phyloP scores from a whole-genome alignment of 2,888 invertebrate genomes.

The Pollenia angustigena region DNA sequence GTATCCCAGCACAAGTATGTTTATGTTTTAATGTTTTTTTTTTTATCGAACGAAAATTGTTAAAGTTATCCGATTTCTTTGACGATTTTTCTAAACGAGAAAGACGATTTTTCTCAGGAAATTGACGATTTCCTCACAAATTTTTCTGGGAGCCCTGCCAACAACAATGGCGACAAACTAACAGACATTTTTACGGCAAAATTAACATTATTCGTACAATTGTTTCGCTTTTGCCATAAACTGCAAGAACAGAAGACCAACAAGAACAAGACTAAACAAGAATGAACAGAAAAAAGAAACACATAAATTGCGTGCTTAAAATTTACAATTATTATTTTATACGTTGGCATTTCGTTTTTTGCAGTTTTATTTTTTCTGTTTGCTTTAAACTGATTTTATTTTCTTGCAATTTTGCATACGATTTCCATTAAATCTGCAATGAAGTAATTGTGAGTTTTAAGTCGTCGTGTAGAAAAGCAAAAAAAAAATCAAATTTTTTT shows the following conservation, averaged over 20 bases:
- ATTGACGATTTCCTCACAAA: no score
- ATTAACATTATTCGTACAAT: slow-evolving; percentile 40
- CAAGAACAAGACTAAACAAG: slow-evolving; percentile 5
- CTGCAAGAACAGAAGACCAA: slow-evolving; percentile 8
- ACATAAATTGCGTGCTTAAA: slow-evolving; percentile 74
- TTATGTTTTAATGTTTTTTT: no score
- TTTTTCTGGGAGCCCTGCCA: no score
- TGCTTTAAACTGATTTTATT: slow-evolving; percentile 48
- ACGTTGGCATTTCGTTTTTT: slow-evolving; percentile 47
- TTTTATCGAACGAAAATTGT: no score
- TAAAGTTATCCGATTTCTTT: no score
- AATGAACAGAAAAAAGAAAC: slow-evolving; percentile 2
- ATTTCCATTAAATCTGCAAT: slow-evolving; percentile 55
- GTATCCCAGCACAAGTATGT: no score
- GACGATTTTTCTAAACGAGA: no score
- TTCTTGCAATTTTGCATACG: slow-evolving; percentile 60
- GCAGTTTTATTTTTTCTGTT: slow-evolving; percentile 12
- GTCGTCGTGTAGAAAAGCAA: slow-evolving; percentile 16
- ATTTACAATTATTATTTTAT: slow-evolving; percentile 70
- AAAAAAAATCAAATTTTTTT: slow-evolving; percentile 13
- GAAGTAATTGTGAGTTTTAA: slow-evolving; percentile 46
- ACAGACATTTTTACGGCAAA: slow-evolving; percentile 29
- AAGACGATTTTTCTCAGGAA: no score
- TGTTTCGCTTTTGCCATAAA: slow-evolving; percentile 39
- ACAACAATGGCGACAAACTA: slow-evolving; percentile 54